Evolutionary conservation across 2,113 vertebrate species (phyloP).

Genomic region (Syngnathus floridae): DNA sequence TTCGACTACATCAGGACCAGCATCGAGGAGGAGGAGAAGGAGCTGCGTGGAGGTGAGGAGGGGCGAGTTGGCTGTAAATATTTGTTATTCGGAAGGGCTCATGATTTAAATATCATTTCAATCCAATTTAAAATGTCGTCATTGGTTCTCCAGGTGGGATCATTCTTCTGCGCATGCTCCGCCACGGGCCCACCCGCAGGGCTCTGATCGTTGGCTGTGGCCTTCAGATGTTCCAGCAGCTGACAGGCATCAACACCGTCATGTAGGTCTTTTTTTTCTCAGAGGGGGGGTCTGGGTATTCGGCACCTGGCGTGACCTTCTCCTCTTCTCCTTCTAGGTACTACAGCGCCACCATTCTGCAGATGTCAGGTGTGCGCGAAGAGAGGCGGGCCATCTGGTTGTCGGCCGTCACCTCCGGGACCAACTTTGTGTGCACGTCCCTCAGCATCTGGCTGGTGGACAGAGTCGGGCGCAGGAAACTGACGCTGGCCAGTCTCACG

Average conservation of each 20-base stretch:
- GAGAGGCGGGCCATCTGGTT: slow-evolving; percentile 92
- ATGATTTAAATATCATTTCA: too few species aligned
- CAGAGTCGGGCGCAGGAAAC: slow-evolving; percentile 85
- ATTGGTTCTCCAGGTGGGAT: slow-evolving; percentile 67
- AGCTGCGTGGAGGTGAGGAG: slow-evolving; percentile 70
- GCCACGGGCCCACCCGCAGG: slow-evolving; percentile 80
- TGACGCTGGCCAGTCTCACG: slow-evolving; percentile 84
- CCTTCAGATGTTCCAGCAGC: slow-evolving; percentile 97
- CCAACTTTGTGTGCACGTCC: slow-evolving; percentile 91
- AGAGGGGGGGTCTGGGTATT: background rate
- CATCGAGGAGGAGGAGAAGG: slow-evolving; percentile 86
- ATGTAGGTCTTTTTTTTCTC: slow-evolving; percentile 77
- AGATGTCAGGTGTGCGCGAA: slow-evolving; percentile 93
- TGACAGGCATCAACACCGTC: slow-evolving; percentile 97
- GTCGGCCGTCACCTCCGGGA: slow-evolving; percentile 84
- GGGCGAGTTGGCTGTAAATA: background rate
- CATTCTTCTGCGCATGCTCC: slow-evolving; percentile 84
- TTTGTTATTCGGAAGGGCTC: background rate
- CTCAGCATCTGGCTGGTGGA: slow-evolving; percentile 95
- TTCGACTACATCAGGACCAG: slow-evolving; percentile 62
- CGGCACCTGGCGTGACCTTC: background rate
- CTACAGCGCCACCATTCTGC: slow-evolving; percentile 97
- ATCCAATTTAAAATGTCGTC: background rate
- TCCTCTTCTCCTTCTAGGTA: slow-evolving; percentile 71
- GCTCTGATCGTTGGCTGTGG: slow-evolving; percentile 90